A percentile compares a stretch with the other conserved stretches of the same genome.
These are phyloP conservation scores for Motacilla alba DNA, from an alignment of 2,113 vertebrate genomes.

Conservation along the genomic window DNA sequence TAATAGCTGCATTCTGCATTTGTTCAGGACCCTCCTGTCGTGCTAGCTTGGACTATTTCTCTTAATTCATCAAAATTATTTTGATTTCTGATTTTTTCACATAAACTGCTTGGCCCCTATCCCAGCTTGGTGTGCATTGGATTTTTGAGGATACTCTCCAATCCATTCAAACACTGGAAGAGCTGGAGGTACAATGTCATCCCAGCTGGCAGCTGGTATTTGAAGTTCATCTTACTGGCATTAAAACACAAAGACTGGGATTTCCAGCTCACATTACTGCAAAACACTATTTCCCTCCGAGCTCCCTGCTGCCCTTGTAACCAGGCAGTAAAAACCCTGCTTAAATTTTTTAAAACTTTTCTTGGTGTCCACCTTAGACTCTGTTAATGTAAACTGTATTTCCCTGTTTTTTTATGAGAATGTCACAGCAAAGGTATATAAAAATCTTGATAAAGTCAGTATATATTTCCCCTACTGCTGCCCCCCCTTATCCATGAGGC, in stretches of 20 bases:
- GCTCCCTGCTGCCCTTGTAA: background rate
- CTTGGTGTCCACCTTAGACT: background rate
- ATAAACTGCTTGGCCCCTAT: background rate
- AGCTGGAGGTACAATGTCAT: background rate
- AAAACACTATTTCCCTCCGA: accelerated
- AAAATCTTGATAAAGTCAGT: constrained; percentile 36
- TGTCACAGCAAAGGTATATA: constrained; percentile 19
- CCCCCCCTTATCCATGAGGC: constrained; percentile 8
- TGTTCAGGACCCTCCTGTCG: background rate
- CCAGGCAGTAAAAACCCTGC: background rate
- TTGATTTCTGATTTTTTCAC: background rate
- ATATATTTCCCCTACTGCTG: background rate
- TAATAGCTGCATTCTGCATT: background rate
- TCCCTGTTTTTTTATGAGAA: background rate
- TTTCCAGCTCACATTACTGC: background rate
- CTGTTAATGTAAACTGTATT: background rate
- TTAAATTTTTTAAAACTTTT: constrained; percentile 6
- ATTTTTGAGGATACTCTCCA: background rate
- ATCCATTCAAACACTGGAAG: accelerated
- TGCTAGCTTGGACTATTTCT: background rate
- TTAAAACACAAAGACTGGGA: background rate
- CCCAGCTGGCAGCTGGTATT: accelerated
- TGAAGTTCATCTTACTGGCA: background rate
- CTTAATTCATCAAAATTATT: background rate
- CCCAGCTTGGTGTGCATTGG: background rate